phyloP scores from a whole-genome alignment of 2,113 vertebrate species.

The Himantopus leucocephalus region DNA sequence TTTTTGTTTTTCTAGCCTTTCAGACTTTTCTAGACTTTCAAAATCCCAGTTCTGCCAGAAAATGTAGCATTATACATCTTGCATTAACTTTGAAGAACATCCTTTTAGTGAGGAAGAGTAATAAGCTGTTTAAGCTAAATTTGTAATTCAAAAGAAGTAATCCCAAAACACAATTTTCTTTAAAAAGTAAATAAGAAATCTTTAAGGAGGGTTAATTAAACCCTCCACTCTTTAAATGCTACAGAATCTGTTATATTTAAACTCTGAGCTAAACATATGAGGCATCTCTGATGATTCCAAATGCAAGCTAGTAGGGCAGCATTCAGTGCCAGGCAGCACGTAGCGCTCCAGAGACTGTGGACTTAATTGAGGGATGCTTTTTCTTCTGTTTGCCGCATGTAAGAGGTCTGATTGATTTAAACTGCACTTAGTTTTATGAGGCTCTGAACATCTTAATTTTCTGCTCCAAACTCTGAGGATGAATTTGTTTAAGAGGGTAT shows the following conservation, averaged over 20 bases:
- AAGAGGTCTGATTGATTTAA: neutral
- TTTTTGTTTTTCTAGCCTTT: neutral
- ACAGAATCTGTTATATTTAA: neutral
- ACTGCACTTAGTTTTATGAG: neutral
- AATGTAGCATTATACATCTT: neutral
- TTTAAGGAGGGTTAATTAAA: conserved; percentile 63
- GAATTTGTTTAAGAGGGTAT: neutral
- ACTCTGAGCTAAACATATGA: neutral
- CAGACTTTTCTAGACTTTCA: neutral
- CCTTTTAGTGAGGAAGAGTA: conserved; percentile 1
- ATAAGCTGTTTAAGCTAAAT: conserved; percentile 28
- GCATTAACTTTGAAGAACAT: conserved; percentile 25
- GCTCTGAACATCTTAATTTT: neutral
- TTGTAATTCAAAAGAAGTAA: conserved; percentile 49
- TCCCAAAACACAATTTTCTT: conserved; percentile 20
- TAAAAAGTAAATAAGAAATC: conserved; percentile 26
- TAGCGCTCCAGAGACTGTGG: neutral
- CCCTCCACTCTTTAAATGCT: conserved; percentile 39
- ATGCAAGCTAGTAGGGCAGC: neutral
- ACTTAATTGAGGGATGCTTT: neutral
- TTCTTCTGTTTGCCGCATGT: neutral
- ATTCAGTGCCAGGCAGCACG: neutral
- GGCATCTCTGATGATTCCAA: neutral
- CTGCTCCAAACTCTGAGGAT: neutral
- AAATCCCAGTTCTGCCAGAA: conserved; percentile 32